Evolutionary conservation across 2,113 vertebrate genomes (phyloP).

Genomic region (Sterrhoptilus dennistouni): DNA sequence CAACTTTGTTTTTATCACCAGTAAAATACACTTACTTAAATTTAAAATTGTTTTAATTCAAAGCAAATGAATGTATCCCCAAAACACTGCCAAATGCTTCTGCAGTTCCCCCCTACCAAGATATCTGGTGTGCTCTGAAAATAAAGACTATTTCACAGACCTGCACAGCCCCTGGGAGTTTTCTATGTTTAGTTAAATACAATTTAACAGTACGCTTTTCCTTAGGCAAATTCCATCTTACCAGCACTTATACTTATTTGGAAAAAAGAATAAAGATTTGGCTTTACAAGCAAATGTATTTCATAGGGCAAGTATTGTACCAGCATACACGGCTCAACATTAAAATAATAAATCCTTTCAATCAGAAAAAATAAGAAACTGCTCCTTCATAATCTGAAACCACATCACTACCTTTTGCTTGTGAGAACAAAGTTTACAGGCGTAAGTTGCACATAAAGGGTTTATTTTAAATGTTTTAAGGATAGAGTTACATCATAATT

Average conservation of each 20-base stretch:
- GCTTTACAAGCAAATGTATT: not conserved
- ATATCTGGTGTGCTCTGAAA: not conserved
- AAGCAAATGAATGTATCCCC: not conserved
- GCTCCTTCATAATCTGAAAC: slow-evolving; percentile 41
- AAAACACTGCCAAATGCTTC: not conserved
- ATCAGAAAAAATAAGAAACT: slow-evolving; percentile 32
- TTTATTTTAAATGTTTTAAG: slow-evolving; percentile 92
- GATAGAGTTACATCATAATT: slow-evolving; percentile 92
- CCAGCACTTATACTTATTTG: not conserved
- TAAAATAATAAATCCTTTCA: slow-evolving; percentile 16
- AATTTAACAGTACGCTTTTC: not conserved
- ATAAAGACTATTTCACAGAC: not conserved
- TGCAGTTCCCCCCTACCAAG: not conserved
- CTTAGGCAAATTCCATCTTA: not conserved
- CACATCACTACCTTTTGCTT: slow-evolving; percentile 60
- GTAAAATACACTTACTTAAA: not conserved
- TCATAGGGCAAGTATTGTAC: not conserved
- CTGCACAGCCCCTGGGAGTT: not conserved
- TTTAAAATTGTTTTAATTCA: not conserved
- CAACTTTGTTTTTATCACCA: not conserved
- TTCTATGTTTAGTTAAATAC: not conserved
- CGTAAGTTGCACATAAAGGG: slow-evolving; percentile 85
- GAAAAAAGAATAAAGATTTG: not conserved
- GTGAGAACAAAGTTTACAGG: slow-evolving; percentile 77
- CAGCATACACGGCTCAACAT: not conserved